Evolutionary conservation across 2,797 vertebrate genomes (phyloP).

Genomic region (Cichlasoma orientale): DNA sequence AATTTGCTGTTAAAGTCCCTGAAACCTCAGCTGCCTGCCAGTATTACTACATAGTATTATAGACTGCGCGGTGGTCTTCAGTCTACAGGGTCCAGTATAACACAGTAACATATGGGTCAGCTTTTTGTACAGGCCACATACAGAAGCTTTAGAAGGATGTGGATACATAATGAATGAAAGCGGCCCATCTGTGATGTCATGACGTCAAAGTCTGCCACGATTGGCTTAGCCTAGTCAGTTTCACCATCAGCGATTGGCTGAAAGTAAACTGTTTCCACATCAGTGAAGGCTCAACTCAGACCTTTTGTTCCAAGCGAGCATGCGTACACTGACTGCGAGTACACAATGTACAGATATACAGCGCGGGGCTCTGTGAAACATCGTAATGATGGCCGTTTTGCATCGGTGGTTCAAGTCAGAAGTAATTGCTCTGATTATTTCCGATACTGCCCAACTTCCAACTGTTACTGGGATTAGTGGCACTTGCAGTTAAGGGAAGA

Average conservation of each 20-base stretch:
- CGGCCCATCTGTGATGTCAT: slow-evolving; percentile 45
- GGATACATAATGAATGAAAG: slow-evolving; percentile 54
- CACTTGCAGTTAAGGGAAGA: slow-evolving; percentile 20
- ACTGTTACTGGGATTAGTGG: slow-evolving; percentile 2
- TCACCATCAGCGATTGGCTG: slow-evolving; percentile 36
- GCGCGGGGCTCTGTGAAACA: neutral
- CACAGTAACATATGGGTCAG: slow-evolving; percentile 61
- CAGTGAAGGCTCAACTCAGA: slow-evolving; percentile 5
- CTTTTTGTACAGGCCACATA: slow-evolving; percentile 18
- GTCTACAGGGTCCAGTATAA: neutral
- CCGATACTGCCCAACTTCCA: neutral
- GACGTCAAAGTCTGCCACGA: neutral
- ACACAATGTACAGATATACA: slow-evolving; percentile 47
- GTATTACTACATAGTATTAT: neutral
- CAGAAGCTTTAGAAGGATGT: slow-evolving; percentile 10
- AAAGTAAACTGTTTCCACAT: slow-evolving; percentile 16
- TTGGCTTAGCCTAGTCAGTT: slow-evolving; percentile 38
- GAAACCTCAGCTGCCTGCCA: neutral
- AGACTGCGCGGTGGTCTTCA: neutral
- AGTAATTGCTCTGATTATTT: slow-evolving; percentile 6
- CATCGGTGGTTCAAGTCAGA: neutral
- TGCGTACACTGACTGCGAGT: slow-evolving; percentile 35
- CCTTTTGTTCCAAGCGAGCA: slow-evolving; percentile 56
- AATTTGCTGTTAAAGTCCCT: neutral
- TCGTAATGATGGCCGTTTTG: neutral